Evolutionary conservation across 2,113 vertebrate species (phyloP).

Genomic region (Jacana jacana): DNA sequence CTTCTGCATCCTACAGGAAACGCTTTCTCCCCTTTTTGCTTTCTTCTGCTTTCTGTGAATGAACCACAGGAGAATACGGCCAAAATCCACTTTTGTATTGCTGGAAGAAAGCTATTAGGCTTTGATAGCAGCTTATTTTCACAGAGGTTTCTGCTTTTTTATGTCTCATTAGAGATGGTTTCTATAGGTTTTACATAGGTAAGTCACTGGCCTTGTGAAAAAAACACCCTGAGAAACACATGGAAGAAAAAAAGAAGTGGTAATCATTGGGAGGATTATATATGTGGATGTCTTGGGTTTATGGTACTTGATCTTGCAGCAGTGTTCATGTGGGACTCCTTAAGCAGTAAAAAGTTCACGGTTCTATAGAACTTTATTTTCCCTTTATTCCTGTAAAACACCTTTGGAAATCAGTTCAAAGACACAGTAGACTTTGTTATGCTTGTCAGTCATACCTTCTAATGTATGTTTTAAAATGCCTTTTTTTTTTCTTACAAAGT

Average conservation of each 20-base stretch:
- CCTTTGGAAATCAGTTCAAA: slow-evolving; percentile 32
- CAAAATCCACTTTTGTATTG: neutral
- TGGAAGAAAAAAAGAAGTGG: neutral
- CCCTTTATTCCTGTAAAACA: neutral
- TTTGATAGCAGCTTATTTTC: neutral
- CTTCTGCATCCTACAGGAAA: neutral
- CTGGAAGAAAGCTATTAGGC: neutral
- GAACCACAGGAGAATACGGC: neutral
- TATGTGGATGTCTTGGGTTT: neutral
- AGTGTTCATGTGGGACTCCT: neutral
- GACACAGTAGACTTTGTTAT: neutral
- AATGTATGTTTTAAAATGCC: slow-evolving; percentile 13
- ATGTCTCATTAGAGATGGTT: neutral
- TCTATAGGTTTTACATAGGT: neutral
- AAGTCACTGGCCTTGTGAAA: neutral
- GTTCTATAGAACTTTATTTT: neutral
- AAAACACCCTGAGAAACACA: neutral
- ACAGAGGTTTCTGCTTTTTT: neutral
- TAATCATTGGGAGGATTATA: neutral
- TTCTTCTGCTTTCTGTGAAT: neutral
- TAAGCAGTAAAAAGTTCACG: neutral
- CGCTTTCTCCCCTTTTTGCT: neutral
- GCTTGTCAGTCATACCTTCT: slow-evolving; percentile 26
- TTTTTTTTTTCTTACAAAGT: slow-evolving; percentile 10
- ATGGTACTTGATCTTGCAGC: neutral